These are phyloP conservation scores for Hoplias malabaricus DNA, from an alignment of 2,113 vertebrate genomes.

Conservation along the genomic window DNA sequence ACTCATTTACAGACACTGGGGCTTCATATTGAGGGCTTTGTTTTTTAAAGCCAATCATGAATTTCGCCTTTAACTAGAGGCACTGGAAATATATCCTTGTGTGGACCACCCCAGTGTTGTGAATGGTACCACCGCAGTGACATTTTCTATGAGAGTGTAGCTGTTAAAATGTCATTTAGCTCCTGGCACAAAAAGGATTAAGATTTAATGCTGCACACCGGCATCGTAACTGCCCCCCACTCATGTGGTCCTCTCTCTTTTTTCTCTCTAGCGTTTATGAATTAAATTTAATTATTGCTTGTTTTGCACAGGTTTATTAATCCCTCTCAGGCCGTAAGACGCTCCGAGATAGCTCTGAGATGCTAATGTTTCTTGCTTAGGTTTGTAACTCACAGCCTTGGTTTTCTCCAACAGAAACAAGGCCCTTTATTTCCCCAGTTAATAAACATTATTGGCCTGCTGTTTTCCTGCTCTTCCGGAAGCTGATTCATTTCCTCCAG, in stretches of 20 bases:
- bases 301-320: not conserved
- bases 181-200: not conserved
- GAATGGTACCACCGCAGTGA: no score
- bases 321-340: not conserved
- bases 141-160: not conserved
- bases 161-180: not conserved
- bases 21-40: no score
- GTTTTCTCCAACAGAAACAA: not conserved
- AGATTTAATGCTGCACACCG: not conserved
- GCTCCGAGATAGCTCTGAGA: not conserved
- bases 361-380: not conserved
- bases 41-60: no score
- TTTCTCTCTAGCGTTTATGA: not conserved
- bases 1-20: no score
- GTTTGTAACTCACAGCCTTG: not conserved
- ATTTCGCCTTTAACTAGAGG: no score
- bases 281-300: not conserved
- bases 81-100: no score
- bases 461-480: not conserved
- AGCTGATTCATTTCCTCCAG: slow-evolving; percentile 3
- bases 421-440: not conserved
- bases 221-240: not conserved
- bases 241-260: not conserved
- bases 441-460: slow-evolving; percentile 8
- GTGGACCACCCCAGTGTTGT: no score